Evolutionary conservation across 1,140 invertebrate genomes (phyloP).

Genomic region (Hylaeus volcanicus): DNA sequence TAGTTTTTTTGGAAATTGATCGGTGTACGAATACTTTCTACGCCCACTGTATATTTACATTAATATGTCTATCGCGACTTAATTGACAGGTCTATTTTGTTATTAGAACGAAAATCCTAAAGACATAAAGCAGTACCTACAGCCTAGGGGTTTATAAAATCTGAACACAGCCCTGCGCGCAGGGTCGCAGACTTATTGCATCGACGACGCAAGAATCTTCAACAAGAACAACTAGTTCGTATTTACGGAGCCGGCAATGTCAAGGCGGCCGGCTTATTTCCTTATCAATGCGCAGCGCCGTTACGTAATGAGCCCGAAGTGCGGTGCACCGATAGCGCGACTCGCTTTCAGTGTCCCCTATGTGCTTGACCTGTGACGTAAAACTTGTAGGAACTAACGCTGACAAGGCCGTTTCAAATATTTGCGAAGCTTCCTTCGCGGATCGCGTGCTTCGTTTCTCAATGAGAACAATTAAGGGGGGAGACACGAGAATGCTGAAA

Average conservation of each 20-base stretch:
- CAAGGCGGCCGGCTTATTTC: constrained; percentile 63
- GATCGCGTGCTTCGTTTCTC: constrained; percentile 19
- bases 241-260: constrained; percentile 53
- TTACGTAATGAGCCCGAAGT: constrained; percentile 54
- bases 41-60: too few relatives aligned
- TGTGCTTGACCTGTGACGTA: constrained; percentile 64
- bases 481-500: too few relatives aligned
- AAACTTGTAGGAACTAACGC: constrained; percentile 41
- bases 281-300: constrained; percentile 58
- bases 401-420: constrained; percentile 51
- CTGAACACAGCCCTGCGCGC: not conserved
- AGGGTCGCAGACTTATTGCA: not conserved
- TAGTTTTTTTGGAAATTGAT: too few relatives aligned
- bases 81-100: too few relatives aligned
- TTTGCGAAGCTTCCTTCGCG: constrained; percentile 23
- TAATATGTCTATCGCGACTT: too few relatives aligned
- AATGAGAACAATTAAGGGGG: not conserved
- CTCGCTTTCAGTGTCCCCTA: constrained; percentile 64
- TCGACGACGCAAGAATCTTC: constrained; percentile 14
- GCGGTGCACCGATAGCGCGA: constrained; percentile 61
- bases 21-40: too few relatives aligned
- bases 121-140: too few relatives aligned
- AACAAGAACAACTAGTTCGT: constrained; percentile 38
- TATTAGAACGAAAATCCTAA: too few relatives aligned
- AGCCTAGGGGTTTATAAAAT: too few relatives aligned